These are phyloP conservation scores for Pelusios castaneus DNA, from an alignment of 2,113 vertebrate genomes.

Conservation along the genomic window DNA sequence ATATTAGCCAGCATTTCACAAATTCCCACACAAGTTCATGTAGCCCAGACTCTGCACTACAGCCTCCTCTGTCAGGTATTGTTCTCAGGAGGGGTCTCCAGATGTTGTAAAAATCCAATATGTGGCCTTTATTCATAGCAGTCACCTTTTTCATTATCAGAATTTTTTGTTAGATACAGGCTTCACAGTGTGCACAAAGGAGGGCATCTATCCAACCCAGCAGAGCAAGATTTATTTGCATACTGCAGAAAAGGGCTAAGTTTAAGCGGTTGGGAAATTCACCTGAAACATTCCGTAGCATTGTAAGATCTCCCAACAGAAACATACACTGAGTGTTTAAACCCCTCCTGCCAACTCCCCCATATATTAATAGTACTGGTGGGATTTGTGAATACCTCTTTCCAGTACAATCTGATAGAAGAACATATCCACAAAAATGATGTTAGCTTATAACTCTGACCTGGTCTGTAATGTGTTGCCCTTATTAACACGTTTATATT, in stretches of 20 bases:
- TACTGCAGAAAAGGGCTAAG: neutral
- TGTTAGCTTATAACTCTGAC: neutral
- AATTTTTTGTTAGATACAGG: neutral
- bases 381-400: neutral
- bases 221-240: neutral
- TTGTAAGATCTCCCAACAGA: neutral
- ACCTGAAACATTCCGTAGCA: neutral
- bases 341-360: neutral
- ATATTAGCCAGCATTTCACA: conserved; percentile 46
- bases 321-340: rapidly evolving
- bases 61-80: conserved; percentile 35
- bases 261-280: conserved; percentile 4
- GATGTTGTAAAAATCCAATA: conserved; percentile 57
- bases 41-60: conserved; percentile 15
- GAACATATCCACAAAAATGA: neutral
- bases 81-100: conserved; percentile 53
- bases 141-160: neutral
- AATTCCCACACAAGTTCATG: conserved; percentile 32
- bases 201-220: neutral
- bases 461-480: conserved; percentile 8
- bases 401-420: neutral
- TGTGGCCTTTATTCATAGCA: conserved; percentile 33
- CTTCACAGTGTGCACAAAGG: neutral
- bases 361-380: neutral
- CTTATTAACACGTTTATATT: conserved; percentile 9